phyloP scores from a whole-genome alignment of 2,888 invertebrate species.

The Mycalesis mineus region DNA sequence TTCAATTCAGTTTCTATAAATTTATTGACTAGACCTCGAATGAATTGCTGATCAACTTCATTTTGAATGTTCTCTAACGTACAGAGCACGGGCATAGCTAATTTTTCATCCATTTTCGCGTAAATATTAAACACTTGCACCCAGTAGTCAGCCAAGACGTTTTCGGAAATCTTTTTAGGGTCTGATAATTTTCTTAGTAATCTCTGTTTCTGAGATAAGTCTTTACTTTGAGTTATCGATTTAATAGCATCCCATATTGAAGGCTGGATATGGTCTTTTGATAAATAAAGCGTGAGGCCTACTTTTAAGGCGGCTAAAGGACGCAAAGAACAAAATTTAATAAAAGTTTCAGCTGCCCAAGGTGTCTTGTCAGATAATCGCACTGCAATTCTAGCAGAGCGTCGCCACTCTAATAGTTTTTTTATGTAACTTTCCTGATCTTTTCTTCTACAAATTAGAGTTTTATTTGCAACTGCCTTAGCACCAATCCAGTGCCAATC shows the following conservation, averaged over 20 bases:
- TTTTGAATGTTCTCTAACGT: conserved; percentile 38
- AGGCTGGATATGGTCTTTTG: conserved; percentile 30
- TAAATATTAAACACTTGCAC: conserved; percentile 37
- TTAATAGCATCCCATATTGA: conserved; percentile 47
- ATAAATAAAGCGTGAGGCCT: conserved; percentile 36
- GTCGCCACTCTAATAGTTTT: conserved; percentile 38
- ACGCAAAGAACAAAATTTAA: conserved; percentile 34
- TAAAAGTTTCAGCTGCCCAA: conserved; percentile 33
- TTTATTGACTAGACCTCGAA: conserved; percentile 32
- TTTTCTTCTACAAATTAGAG: conserved; percentile 35
- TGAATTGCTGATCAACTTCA: conserved; percentile 33
- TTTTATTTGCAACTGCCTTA: conserved; percentile 46
- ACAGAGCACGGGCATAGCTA: conserved; percentile 32
- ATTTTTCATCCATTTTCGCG: conserved; percentile 26
- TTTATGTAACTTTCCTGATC: conserved; percentile 35
- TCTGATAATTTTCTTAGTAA: conserved; percentile 26
- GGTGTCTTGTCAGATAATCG: conserved; percentile 38
- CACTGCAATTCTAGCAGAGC: conserved; percentile 42
- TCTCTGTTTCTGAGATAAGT: conserved; percentile 27
- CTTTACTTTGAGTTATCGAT: conserved; percentile 35
- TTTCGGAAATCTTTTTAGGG: conserved; percentile 34
- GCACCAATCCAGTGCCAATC: conserved; percentile 45
- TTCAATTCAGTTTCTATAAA: conserved; percentile 33
- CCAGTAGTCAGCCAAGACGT: conserved; percentile 45
- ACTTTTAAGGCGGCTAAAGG: conserved; percentile 42